These are phyloP conservation scores for Proterorhinus semilunaris DNA, from an alignment of 2,113 vertebrate genomes.

Conservation along the genomic window DNA sequence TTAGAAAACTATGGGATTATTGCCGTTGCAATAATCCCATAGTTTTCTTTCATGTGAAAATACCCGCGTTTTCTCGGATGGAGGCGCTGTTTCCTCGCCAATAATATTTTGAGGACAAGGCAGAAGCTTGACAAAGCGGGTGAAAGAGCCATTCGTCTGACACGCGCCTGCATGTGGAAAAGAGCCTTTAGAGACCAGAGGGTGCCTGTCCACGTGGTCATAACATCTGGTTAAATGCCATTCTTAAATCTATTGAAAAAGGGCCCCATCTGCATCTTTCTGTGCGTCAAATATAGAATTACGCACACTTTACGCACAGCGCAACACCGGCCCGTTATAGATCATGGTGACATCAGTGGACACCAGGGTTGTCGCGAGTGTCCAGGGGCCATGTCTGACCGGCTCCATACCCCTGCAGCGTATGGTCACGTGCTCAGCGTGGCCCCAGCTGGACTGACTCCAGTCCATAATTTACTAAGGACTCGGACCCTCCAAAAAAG, in stretches of 20 bases:
- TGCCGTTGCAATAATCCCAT: not conserved
- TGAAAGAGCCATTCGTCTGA: too few relatives aligned
- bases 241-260: not conserved
- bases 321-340: not conserved
- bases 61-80: slow-evolving; percentile 10
- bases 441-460: slow-evolving; percentile 63
- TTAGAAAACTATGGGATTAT: too few relatives aligned
- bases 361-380: not conserved
- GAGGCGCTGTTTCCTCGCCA: slow-evolving; percentile 18
- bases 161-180: too few relatives aligned
- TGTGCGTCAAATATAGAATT: not conserved
- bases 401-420: not conserved
- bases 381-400: slow-evolving; percentile 39
- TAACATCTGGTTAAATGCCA: slow-evolving; percentile 27
- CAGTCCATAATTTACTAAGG: slow-evolving; percentile 78
- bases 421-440: slow-evolving; percentile 36
- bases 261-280: not conserved
- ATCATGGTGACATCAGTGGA: not conserved
- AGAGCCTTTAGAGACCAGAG: not conserved
- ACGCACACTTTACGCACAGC: not conserved
- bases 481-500: slow-evolving; percentile 47
- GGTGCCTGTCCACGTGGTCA: slow-evolving; percentile 6
- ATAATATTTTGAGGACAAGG: not conserved
- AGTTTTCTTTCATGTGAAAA: not conserved
- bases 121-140: too few relatives aligned